phyloP scores from a whole-genome alignment of 2,113 vertebrate genomes.

The Cichladusa arquata region DNA sequence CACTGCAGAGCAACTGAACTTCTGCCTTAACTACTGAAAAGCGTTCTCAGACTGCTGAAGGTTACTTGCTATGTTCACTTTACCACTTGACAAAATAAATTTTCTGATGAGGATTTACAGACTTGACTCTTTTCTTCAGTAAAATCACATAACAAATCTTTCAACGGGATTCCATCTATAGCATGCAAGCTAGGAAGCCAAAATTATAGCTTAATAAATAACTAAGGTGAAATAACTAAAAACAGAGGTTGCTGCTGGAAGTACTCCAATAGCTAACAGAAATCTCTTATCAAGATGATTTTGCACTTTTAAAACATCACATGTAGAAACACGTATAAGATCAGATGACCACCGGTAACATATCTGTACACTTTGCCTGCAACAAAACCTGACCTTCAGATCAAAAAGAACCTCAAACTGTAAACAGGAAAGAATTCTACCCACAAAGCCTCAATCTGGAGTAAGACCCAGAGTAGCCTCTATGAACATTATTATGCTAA shows the following conservation, averaged over 20 bases:
- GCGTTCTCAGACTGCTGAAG: background rate
- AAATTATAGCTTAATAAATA: background rate
- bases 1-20: background rate
- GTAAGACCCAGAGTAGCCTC: background rate
- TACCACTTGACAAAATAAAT: background rate
- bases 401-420: background rate
- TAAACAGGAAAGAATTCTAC: background rate
- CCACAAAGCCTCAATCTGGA: background rate
- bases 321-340: background rate
- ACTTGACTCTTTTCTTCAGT: background rate
- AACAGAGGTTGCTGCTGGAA: background rate
- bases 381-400: background rate
- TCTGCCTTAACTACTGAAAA: background rate
- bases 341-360: background rate
- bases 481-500: background rate
- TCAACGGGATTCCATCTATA: background rate
- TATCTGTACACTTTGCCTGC: background rate
- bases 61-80: background rate
- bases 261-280: background rate
- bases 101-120: background rate
- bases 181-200: background rate
- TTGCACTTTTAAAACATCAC: background rate
- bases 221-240: background rate
- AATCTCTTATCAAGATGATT: background rate
- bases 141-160: background rate